Evolutionary conservation across 2,888 invertebrate species (phyloP), one percentile per base, ranked within the genome.

Genomic region (Lumbricus terrestris): DNA sequence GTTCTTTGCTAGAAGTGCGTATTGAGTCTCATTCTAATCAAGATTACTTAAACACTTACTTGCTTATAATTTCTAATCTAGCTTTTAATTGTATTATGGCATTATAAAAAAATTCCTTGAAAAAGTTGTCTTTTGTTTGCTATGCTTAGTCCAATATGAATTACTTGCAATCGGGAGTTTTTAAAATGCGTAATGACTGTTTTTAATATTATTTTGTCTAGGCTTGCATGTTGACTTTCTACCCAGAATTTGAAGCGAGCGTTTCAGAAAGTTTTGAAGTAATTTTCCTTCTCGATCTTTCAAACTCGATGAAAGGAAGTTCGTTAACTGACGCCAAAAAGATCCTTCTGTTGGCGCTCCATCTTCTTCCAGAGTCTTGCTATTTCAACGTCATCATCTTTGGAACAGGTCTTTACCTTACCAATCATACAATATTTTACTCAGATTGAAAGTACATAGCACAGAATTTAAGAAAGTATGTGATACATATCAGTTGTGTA

Each of bases 161-260:
- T 5, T 47, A 47, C 23, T 20, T 47, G 23, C 23, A 47, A 23
- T 47, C 6, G 47, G 23, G 2, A 47, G 20, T 47, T 47, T 47
- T 47, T 47, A 23, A 1, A 47, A 47, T n/a, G 23, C 23, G 6
- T 47, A 23, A 8, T 23, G 23, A 47, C 23, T 47, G 13, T 69
- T 69, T 47, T 47, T 11, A 47, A 40, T 20, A 20, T 47, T 47
- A 20, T 90, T 34, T 34, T 34, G 92, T 92, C 23, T 92, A 95
- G 95, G 95, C 95, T 0, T 95, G 94, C 92, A 95, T 95, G 95
- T 91, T 95, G 92, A 94, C 95, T 40, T 95, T 95, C 92, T 95
- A 95, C 92, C 95, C 95, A 0, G 95, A 95, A 92, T 95, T 95
- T 93, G 95, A 94, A 90, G 92, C 93, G 0, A 91, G 91, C 85